Percentiles rank a stretch among this genome's conserved stretches.
These are phyloP conservation scores for Sakesphorus luctuosus DNA, from an alignment of 2,113 vertebrate species.

Conservation along the genomic window DNA sequence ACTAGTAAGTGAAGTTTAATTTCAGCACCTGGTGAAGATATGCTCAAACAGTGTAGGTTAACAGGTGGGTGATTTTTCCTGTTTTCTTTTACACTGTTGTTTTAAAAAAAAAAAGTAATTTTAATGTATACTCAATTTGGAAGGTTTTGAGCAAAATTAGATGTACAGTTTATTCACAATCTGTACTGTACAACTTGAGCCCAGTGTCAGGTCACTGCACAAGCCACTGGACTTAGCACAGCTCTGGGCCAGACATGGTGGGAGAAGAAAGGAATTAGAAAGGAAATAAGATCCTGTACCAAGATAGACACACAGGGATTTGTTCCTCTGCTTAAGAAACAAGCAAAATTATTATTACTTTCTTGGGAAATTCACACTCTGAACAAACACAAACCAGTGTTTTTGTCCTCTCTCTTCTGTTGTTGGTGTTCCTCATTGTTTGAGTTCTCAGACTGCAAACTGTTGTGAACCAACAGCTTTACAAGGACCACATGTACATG, in stretches of 20 bases:
- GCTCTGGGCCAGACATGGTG: neutral
- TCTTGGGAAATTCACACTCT: neutral
- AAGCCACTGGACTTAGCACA: neutral
- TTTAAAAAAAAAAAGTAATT: neutral
- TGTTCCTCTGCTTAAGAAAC: neutral
- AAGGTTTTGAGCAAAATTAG: neutral
- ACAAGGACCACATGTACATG: neutral
- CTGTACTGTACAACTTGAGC: neutral
- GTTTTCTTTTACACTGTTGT: neutral
- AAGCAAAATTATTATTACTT: neutral
- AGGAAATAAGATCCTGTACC: neutral
- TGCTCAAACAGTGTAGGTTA: neutral
- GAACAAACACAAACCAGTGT: neutral
- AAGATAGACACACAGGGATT: neutral
- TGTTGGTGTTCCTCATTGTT: neutral
- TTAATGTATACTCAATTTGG: neutral
- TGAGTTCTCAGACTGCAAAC: neutral
- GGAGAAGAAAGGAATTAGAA: neutral
- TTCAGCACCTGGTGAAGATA: neutral
- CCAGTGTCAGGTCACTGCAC: neutral
- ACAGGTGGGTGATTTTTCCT: neutral
- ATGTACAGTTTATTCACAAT: neutral
- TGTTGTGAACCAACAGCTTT: neutral
- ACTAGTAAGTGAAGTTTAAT: neutral
- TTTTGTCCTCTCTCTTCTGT: neutral